phyloP scores from a whole-genome alignment of 2,113 vertebrate species.

The Blennius ocellaris region DNA sequence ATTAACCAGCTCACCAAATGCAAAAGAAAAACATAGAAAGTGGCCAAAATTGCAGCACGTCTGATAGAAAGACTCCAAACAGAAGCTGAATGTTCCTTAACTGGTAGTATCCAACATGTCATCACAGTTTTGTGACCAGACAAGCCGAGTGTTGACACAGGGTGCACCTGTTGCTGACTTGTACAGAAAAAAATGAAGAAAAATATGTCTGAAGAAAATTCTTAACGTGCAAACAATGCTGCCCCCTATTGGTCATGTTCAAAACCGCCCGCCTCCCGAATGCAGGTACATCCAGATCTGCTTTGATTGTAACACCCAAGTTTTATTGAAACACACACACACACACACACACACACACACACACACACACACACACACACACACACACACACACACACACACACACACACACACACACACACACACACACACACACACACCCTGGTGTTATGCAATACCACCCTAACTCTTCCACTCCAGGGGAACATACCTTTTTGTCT shows the following conservation, averaged over 20 bases:
- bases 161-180: conserved; percentile 56
- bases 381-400: too few relatives aligned
- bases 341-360: too few relatives aligned
- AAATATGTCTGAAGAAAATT: not conserved
- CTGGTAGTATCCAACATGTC: conserved; percentile 25
- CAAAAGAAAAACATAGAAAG: not conserved
- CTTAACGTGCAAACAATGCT: conserved; percentile 49
- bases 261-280: conserved; percentile 26
- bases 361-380: too few relatives aligned
- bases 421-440: too few relatives aligned
- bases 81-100: conserved; percentile 14
- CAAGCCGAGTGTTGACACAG: conserved; percentile 44
- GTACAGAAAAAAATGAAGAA: not conserved
- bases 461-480: conserved; percentile 10
- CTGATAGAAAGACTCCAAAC: conserved; percentile 1
- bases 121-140: conserved; percentile 46
- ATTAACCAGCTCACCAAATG: not conserved
- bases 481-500: conserved; percentile 19
- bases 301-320: not conserved
- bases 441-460: conserved; percentile 18
- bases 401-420: too few relatives aligned
- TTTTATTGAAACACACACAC: not conserved
- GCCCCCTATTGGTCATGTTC: conserved; percentile 51
- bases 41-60: not conserved
- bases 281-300: not conserved